These are phyloP conservation scores for Ctenopoma multispine DNA, from an alignment of 2,797 vertebrate species.

Conservation along the genomic window DNA sequence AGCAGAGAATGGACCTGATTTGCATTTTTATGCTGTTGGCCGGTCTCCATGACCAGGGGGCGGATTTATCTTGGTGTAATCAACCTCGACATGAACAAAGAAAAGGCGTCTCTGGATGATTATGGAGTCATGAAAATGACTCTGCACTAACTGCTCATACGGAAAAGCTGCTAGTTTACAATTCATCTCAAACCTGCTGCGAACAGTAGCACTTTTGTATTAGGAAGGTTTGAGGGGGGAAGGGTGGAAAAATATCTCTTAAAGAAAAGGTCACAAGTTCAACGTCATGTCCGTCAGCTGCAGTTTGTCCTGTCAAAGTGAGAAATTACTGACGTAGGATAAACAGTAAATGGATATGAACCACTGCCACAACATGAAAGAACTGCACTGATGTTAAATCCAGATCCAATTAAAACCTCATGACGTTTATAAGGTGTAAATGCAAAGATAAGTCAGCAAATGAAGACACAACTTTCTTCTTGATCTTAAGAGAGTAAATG, in stretches of 20 bases:
- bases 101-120: conserved; percentile 34
- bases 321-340: background rate
- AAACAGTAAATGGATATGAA: no score
- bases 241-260: background rate
- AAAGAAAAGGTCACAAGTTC: conserved; percentile 5
- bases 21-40: conserved; percentile 54
- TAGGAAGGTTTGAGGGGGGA: background rate
- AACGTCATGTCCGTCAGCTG: background rate
- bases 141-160: conserved; percentile 27
- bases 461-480: no score
- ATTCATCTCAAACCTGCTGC: background rate
- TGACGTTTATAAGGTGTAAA: background rate
- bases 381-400: no score
- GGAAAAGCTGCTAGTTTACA: conserved; percentile 22
- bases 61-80: conserved; percentile 37
- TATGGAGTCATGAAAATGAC: conserved; percentile 46
- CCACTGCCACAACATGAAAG: no score
- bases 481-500: no score
- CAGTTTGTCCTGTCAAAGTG: conserved; percentile 6
- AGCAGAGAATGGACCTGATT: conserved; percentile 25
- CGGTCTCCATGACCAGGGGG: conserved; percentile 14
- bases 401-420: no score
- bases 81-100: conserved; percentile 30
- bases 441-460: no score
- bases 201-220: conserved; percentile 14